Evolutionary conservation across 2,888 invertebrate species (phyloP).

Genomic region (Apamea crenata): DNA sequence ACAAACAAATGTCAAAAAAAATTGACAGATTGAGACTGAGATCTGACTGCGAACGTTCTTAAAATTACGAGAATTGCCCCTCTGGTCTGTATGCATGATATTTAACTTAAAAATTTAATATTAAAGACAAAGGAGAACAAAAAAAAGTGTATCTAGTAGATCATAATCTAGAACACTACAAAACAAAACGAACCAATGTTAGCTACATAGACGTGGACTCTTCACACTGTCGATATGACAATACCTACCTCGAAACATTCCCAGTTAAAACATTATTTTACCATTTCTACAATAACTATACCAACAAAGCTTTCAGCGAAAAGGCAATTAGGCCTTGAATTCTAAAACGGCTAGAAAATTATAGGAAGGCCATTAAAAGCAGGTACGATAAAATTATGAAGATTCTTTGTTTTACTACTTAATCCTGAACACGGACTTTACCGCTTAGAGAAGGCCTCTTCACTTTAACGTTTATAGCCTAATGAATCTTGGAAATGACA

Average conservation of each 20-base stretch:
- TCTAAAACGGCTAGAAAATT: slow-evolving; percentile 11
- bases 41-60: too few species aligned
- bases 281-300: neutral
- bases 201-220: too few species aligned
- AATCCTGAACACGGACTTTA: slow-evolving; percentile 9
- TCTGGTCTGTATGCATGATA: too few species aligned
- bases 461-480: slow-evolving; percentile 21
- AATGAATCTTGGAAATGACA: slow-evolving; percentile 15
- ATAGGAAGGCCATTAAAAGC: slow-evolving; percentile 28
- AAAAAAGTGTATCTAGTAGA: too few species aligned
- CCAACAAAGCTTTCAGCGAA: neutral
- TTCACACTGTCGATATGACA: neutral
- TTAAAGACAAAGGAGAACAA: too few species aligned
- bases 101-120: too few species aligned
- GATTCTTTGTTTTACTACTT: slow-evolving; percentile 36
- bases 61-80: too few species aligned
- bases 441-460: neutral
- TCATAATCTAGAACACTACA: too few species aligned
- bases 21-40: too few species aligned
- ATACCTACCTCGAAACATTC: neutral
- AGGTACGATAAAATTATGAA: slow-evolving; percentile 19
- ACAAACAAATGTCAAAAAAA: too few species aligned
- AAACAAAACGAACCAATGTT: too few species aligned
- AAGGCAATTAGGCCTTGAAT: slow-evolving; percentile 2
- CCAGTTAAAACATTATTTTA: neutral